Evolutionary conservation across 1,140 invertebrate genomes (phyloP), one percentile per base, ranked within the genome.

Genomic region (Zaprionus africanus): DNA sequence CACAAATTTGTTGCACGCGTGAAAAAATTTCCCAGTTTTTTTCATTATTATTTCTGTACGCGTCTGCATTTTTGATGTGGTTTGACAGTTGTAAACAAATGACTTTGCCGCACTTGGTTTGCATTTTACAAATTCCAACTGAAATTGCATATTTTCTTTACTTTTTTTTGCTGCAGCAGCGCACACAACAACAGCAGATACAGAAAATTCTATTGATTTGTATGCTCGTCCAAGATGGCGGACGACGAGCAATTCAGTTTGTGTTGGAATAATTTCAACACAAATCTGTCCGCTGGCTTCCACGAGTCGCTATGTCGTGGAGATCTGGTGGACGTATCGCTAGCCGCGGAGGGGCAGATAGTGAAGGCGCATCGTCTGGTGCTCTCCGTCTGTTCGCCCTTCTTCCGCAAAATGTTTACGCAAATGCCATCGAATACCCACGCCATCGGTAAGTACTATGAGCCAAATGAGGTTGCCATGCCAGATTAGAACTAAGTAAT

Each of bases 321-420:
- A 82, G 95, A 96, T 90, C 93, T 97, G 83, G 96, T 97, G 74
- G 96, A 97, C 91, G 96, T 97, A 76, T 97, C 96, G 12, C 93
- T 97, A 79, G 96, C 96, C 71, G 96, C 96, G 81, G 96, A 97
- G 92, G 96, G 96, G 76, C 94, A 95, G 78, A 95, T 96, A 88
- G 93, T 97, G 58, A 96, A 96, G 93, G 96, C 96, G 76, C 96
- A 97, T 93, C 96, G 96, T 93, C 93, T 97, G 91, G 96, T 97
- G 85, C 93, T 98, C 74, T 97, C 96, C 74, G 96, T 97, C 75
- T 97, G 97, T 93, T 97, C 96, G 92, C 96, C 96, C 46, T 97
- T 97, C 93, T 97, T 98, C 92, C 95, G 96, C 93, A 95, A 96
- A 93, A 94, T 97, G 91, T 97, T 97, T 92, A 95, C 91, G 49